These are phyloP conservation scores for Plutomurus gul DNA, from an alignment of 1,140 invertebrate genomes.

Conservation along the genomic window DNA sequence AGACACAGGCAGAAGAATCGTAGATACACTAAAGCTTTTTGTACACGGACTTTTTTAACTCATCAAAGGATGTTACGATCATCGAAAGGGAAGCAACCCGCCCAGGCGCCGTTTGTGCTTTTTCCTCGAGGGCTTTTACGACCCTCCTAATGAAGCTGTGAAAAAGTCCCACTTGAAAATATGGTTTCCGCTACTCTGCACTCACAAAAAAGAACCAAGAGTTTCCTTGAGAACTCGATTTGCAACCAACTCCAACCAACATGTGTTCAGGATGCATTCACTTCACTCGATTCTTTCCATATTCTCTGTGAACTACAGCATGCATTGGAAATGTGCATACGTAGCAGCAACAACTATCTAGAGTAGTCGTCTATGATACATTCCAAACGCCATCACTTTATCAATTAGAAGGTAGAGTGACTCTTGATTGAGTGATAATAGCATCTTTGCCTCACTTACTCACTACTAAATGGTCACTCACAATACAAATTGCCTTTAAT, in stretches of 20 bases:
- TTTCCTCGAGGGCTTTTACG: conserved; percentile 53
- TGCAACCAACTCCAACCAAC: conserved; percentile 35
- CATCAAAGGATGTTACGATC: conserved; percentile 52
- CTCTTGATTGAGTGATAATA: conserved; percentile 52
- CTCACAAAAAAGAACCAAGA: conserved; percentile 2
- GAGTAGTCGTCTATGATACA: too few relatives aligned
- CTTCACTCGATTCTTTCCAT: not conserved
- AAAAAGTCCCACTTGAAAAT: conserved; percentile 51
- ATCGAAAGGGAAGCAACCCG: conserved; percentile 54
- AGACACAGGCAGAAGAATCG: conserved; percentile 23
- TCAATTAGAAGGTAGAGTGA: conserved; percentile 18
- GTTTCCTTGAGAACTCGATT: conserved; percentile 51
- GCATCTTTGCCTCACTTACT: conserved; percentile 38
- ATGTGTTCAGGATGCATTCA: conserved; percentile 49
- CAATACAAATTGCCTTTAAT: conserved; percentile 39
- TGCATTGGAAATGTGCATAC: too few relatives aligned
- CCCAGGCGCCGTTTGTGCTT: conserved; percentile 53
- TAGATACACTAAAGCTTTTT: not conserved
- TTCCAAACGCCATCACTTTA: too few relatives aligned
- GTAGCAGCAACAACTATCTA: too few relatives aligned
- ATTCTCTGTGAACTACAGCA: too few relatives aligned
- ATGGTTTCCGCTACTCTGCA: conserved; percentile 50
- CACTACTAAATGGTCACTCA: conserved; percentile 45
- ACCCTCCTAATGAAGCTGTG: conserved; percentile 54
- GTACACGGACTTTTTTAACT: conserved; percentile 38